These are phyloP conservation scores for Diaphora mendica DNA, from an alignment of 2,888 invertebrate species.

Conservation along the genomic window DNA sequence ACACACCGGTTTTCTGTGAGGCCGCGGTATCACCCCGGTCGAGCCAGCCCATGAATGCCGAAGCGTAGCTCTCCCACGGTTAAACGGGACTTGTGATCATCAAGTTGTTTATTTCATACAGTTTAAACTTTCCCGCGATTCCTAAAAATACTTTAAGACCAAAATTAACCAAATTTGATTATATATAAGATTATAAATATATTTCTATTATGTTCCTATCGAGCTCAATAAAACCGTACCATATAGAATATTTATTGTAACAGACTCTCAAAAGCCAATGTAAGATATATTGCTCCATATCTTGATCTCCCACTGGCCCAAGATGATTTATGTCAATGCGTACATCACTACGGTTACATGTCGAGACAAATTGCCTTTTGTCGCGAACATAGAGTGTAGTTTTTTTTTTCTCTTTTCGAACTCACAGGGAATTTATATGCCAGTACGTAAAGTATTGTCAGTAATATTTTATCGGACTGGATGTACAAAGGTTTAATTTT, in stretches of 20 bases:
- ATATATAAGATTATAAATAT: background rate
- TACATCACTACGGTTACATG: slow-evolving; percentile 48
- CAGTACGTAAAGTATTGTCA: slow-evolving; percentile 35
- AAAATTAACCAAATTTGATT: too few relatives aligned
- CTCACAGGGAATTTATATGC: slow-evolving; percentile 51
- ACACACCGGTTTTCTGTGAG: too few relatives aligned
- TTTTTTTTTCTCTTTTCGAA: slow-evolving; percentile 44
- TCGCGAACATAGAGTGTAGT: slow-evolving; percentile 53
- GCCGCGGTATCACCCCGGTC: too few relatives aligned
- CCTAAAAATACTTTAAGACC: too few relatives aligned
- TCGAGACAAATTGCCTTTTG: slow-evolving; percentile 58
- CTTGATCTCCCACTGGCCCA: slow-evolving; percentile 38
- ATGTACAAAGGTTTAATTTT: slow-evolving; percentile 35
- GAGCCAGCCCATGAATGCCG: too few relatives aligned
- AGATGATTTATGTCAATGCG: slow-evolving; percentile 50
- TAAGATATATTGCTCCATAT: slow-evolving; percentile 31
- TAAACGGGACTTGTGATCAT: too few relatives aligned
- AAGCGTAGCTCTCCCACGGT: too few relatives aligned
- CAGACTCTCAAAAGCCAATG: slow-evolving; percentile 35
- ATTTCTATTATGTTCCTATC: background rate
- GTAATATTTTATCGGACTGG: slow-evolving; percentile 43
- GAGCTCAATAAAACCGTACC: slow-evolving; percentile 4
- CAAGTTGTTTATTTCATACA: too few relatives aligned
- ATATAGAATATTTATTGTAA: slow-evolving; percentile 16
- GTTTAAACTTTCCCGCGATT: too few relatives aligned